Base-by-base conservation (phyloP, 2,797 vertebrate genomes). In the Pelodytes ibericus region DNA sequence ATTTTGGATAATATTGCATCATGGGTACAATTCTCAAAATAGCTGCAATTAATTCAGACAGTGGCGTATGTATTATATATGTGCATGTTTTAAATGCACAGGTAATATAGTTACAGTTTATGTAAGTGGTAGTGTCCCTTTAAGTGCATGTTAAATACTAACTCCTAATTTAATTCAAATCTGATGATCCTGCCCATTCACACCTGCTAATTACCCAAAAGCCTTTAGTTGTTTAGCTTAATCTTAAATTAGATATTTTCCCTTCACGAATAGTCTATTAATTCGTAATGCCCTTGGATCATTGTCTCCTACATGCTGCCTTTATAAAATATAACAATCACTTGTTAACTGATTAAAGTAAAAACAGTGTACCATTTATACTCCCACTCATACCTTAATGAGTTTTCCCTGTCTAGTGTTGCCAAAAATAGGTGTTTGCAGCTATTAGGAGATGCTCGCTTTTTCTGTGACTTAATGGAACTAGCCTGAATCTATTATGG, bases 391-490 rank as follows among this genome's bases (percentile, higher is more conserved):
- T 82, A 72, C 27, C 51, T 70, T 80, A 78, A 82, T 83, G 67
- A 75, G 24, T 74, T 86, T 81, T 82, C 71, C 29, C 53, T 80
- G 30, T 81, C 80, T 67, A 64, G 4, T 39, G n/a, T 67, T 84
- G 81, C 77, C 80, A 73, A 85, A 75, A 84, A 83, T 78, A 59
- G 39, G 63, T 82, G 41, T 66, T 77, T n/a, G 0, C 83, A 82
- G 82, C 66, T 84, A 85, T 80, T 0, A 2, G 81, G 71, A 81
- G 81, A 74, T 80, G 44, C 2, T 1, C 77, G 71, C 9, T 41
- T 82, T 75, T 85, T 86, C 41, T 84, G 33, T 82, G 77, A 86
- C 79, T 63, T 79, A 82, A 77, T 84, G 82, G 83, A 86, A 85
- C 80, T 83, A 74, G 70, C 75, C 80, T 81, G 22, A 68, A 85